These are phyloP conservation scores for Limnephilus lunatus DNA, from an alignment of 2,888 invertebrate genomes.

Conservation along the genomic window DNA sequence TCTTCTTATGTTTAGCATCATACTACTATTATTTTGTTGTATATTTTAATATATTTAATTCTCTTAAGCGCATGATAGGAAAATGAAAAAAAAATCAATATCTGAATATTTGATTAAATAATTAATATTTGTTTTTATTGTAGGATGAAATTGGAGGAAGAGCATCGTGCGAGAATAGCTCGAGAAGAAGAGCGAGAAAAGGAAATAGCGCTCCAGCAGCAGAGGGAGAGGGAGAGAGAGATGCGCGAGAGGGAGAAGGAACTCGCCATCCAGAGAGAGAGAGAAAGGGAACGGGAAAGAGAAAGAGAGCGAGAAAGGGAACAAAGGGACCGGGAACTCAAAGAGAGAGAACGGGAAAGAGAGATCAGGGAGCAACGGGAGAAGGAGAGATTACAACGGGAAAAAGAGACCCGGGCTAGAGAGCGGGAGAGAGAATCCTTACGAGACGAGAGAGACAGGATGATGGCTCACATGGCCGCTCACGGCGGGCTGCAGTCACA, in stretches of 20 bases:
- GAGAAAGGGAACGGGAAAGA: constrained; percentile 75
- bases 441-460: constrained; percentile 69
- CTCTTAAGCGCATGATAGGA: not conserved
- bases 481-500: constrained; percentile 72
- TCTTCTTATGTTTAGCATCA: not conserved
- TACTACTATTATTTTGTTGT: not conserved
- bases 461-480: constrained; percentile 67
- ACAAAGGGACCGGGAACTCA: constrained; percentile 72
- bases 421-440: constrained; percentile 71
- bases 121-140: constrained; percentile 62
- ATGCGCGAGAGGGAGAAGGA: constrained; percentile 78
- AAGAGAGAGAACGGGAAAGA: constrained; percentile 74
- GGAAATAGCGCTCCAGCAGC: constrained; percentile 75
- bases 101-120: not conserved
- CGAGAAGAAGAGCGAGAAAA: constrained; percentile 78
- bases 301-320: constrained; percentile 73
- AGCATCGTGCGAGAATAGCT: constrained; percentile 80
- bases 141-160: constrained; percentile 84
- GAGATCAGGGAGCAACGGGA: constrained; percentile 71
- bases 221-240: constrained; percentile 77
- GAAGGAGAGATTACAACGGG: constrained; percentile 73
- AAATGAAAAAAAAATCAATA: not conserved
- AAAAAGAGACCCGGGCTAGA: constrained; percentile 72
- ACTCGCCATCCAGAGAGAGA: constrained; percentile 76
- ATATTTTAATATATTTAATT: not conserved